phyloP scores from a whole-genome alignment of 1,140 invertebrate genomes.

The Leptinotarsa defecta region DNA sequence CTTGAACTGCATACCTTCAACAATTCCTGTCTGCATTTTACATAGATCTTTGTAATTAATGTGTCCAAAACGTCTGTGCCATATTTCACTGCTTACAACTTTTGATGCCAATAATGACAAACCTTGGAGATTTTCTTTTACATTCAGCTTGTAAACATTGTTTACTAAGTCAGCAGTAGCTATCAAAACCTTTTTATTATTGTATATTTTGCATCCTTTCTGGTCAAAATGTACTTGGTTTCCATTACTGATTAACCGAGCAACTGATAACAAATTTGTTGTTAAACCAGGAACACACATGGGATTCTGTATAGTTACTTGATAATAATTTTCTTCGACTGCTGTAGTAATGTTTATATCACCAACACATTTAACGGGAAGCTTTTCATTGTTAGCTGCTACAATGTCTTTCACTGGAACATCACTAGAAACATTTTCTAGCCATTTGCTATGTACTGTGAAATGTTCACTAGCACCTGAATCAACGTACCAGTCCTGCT shows the following conservation, averaged over 20 bases:
- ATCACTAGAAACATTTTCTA: not conserved
- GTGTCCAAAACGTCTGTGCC: too few species aligned
- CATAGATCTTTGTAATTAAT: too few species aligned
- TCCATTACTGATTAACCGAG: not conserved
- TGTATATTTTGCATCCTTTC: too few species aligned
- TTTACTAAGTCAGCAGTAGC: not conserved
- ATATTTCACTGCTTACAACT: too few species aligned
- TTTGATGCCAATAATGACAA: not conserved
- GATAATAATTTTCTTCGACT: too few species aligned
- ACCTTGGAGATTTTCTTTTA: not conserved
- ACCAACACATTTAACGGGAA: too few species aligned
- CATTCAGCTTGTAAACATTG: not conserved
- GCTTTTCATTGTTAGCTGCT: too few species aligned
- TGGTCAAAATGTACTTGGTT: not conserved
- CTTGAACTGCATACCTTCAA: too few species aligned
- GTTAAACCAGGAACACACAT: not conserved
- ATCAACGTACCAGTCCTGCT: conserved; percentile 45
- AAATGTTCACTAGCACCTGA: conserved; percentile 45
- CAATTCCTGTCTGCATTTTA: too few species aligned
- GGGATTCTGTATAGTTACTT: too few species aligned
- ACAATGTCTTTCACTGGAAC: too few species aligned
- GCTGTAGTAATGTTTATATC: not conserved
- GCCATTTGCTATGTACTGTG: conserved; percentile 38
- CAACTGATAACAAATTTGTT: not conserved
- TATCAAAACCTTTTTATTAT: not conserved